phyloP scores from a whole-genome alignment of 2,888 invertebrate genomes.

The Lysandra bellargus region DNA sequence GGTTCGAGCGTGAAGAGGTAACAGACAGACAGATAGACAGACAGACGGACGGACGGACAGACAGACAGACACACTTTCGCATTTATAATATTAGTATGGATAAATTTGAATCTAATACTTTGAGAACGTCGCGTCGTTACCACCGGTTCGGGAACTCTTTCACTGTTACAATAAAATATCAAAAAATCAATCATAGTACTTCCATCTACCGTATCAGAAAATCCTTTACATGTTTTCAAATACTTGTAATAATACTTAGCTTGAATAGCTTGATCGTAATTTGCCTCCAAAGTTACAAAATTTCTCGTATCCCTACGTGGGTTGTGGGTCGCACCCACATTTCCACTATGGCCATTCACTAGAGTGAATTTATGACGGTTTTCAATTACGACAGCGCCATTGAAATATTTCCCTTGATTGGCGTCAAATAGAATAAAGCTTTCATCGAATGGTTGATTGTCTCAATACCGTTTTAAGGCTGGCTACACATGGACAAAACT shows the following conservation, averaged over 20 bases:
- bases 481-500: background rate
- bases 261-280: background rate
- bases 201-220: too few relatives aligned
- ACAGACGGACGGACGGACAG: too few relatives aligned
- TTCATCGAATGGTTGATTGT: conserved; percentile 17
- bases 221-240: too few relatives aligned
- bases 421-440: conserved; percentile 8
- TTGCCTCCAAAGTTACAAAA: background rate
- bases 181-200: too few relatives aligned
- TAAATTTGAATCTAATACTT: too few relatives aligned
- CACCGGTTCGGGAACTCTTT: too few relatives aligned
- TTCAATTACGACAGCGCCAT: conserved; percentile 16
- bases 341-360: background rate
- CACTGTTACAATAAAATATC: too few relatives aligned
- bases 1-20: too few relatives aligned
- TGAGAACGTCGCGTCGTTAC: too few relatives aligned
- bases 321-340: background rate
- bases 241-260: background rate
- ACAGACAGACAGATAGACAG: too few relatives aligned
- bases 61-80: too few relatives aligned
- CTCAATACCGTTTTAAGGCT: background rate
- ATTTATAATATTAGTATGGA: too few relatives aligned
- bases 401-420: conserved; percentile 10
- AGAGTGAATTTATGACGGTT: conserved; percentile 11
- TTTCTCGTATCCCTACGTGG: background rate